Conservation (phyloP, 2,797 vertebrate genomes). For the Pitangus sulphuratus region DNA sequence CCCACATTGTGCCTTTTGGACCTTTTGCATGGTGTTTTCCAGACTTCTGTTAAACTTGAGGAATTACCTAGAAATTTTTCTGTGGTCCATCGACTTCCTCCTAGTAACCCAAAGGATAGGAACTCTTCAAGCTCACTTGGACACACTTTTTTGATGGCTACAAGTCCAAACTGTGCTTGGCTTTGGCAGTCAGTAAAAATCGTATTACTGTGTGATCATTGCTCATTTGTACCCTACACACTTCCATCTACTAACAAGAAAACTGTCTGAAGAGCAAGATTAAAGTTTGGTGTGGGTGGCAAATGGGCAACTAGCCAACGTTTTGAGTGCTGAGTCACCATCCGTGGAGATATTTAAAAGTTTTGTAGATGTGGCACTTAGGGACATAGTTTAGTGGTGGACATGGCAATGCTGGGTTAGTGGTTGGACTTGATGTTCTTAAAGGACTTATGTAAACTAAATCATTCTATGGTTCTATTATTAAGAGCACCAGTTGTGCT, state of each 20-base stretch:
- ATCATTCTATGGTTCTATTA: background rate
- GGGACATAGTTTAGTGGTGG: background rate
- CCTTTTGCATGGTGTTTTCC: background rate
- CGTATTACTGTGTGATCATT: background rate
- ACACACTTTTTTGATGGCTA: background rate
- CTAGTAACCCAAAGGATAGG: background rate
- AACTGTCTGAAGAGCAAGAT: background rate
- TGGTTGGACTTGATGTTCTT: background rate
- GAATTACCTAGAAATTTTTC: background rate
- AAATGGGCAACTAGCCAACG: background rate
- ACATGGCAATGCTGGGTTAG: background rate
- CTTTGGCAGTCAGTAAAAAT: background rate
- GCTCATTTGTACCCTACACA: background rate
- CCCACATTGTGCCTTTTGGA: background rate
- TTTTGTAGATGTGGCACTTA: background rate
- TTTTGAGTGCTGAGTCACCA: background rate
- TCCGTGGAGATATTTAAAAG: background rate
- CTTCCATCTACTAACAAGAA: background rate
- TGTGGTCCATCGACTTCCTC: background rate
- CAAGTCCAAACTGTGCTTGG: background rate
- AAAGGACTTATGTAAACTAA: background rate
- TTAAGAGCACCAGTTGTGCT: background rate
- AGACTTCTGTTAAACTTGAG: background rate
- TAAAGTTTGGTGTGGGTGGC: background rate
- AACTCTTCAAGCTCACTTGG: background rate